Conservation (phyloP, 2,888 invertebrate species). For the Sacculina carcini region DNA sequence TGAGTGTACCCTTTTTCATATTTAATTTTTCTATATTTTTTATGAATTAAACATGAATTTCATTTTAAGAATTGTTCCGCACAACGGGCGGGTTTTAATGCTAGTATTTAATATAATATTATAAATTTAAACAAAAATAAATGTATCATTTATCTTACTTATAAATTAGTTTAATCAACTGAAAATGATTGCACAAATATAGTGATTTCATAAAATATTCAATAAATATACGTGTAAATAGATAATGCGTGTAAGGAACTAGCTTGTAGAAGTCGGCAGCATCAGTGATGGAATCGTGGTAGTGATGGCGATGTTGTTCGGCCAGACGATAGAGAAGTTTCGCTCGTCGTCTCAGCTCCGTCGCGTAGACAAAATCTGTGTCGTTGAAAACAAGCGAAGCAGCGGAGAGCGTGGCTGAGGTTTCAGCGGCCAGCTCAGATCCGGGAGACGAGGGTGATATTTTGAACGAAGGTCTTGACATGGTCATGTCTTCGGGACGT, state of each 20-base stretch:
- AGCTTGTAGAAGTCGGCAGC: slow-evolving; percentile 14
- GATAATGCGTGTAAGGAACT: too few species aligned
- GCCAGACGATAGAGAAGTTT: slow-evolving; percentile 14
- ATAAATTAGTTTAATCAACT: too few species aligned
- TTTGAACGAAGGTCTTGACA: slow-evolving; percentile 9
- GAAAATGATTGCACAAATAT: background rate
- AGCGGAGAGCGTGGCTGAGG: slow-evolving; percentile 20
- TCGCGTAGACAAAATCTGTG: slow-evolving; percentile 14
- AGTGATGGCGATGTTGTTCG: slow-evolving; percentile 12
- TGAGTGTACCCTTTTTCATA: too few species aligned
- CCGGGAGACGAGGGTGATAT: slow-evolving; percentile 8
- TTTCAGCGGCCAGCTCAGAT: slow-evolving; percentile 20
- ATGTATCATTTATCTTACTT: too few species aligned
- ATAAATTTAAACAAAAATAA: too few species aligned
- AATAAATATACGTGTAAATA: background rate
- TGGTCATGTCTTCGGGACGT: slow-evolving; percentile 15
- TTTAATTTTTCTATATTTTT: too few species aligned
- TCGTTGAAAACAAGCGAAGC: slow-evolving; percentile 16
- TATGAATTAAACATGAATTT: too few species aligned
- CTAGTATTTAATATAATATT: too few species aligned
- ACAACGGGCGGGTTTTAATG: background rate
- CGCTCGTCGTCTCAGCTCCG: slow-evolving; percentile 12
- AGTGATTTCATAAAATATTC: background rate
- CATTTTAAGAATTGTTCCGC: too few species aligned
- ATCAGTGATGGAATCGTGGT: slow-evolving; percentile 14